Percentiles rank a stretch among this genome's conserved stretches.
phyloP scores from a whole-genome alignment of 2,113 vertebrate species.

The Aldabrachelys gigantea region DNA sequence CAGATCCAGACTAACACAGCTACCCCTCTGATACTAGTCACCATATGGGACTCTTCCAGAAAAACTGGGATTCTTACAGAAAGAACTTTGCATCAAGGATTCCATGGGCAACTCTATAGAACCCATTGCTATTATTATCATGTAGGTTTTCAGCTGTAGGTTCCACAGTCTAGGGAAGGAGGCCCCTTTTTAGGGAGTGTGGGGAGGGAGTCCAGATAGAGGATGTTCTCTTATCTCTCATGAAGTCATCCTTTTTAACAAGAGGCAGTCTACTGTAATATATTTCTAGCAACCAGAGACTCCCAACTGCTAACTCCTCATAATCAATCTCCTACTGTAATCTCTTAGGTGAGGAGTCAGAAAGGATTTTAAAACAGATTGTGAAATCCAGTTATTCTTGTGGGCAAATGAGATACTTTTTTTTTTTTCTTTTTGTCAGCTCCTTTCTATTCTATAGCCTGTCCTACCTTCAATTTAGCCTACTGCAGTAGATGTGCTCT shows the following conservation, averaged over 20 bases:
- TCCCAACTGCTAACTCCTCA: background rate
- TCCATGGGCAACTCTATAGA: background rate
- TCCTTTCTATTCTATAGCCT: conserved; percentile 1
- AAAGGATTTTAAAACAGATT: background rate
- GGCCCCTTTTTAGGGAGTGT: background rate
- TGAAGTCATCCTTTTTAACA: background rate
- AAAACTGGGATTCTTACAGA: background rate
- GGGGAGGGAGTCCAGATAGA: background rate
- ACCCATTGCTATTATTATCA: background rate
- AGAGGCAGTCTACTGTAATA: background rate
- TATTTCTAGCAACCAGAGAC: background rate
- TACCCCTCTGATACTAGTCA: background rate
- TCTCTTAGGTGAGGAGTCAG: background rate
- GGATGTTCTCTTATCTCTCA: background rate
- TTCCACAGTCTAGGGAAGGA: background rate
- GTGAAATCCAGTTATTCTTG: background rate
- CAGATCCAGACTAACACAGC: too few species aligned
- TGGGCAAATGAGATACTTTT: background rate
- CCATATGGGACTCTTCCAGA: background rate
- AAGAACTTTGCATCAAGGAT: background rate
- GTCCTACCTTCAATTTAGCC: background rate
- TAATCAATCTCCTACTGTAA: background rate
- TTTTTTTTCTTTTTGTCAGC: background rate
- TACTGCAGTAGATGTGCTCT: background rate
- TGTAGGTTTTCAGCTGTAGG: background rate